A percentile compares a stretch with the other conserved stretches of the same genome.
phyloP scores from a whole-genome alignment of 2,113 vertebrate species.

The Barnardius zonarius region DNA sequence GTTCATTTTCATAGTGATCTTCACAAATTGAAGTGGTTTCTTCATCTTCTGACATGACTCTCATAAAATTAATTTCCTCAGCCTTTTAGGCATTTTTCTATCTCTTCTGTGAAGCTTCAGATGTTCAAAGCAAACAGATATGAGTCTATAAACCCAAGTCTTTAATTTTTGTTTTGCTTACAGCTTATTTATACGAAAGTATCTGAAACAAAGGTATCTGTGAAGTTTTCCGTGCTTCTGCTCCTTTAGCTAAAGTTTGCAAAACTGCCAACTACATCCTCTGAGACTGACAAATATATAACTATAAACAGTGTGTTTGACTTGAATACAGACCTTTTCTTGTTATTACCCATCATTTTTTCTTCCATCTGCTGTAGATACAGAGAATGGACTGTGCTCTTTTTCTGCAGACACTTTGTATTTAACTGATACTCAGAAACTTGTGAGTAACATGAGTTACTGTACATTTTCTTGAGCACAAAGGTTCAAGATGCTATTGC shows the following conservation, averaged over 20 bases:
- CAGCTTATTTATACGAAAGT: neutral
- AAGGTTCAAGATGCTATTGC: neutral
- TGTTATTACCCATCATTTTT: neutral
- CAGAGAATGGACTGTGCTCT: neutral
- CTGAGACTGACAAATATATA: neutral
- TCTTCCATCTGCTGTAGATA: neutral
- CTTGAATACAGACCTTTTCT: neutral
- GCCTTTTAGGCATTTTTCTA: neutral
- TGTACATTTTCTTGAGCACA: neutral
- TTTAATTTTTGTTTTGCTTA: conserved; percentile 25
- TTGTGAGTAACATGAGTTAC: neutral
- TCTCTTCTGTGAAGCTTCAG: neutral
- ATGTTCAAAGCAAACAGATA: neutral
- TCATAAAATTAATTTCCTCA: neutral
- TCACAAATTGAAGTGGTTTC: neutral
- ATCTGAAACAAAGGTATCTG: neutral
- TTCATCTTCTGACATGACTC: neutral
- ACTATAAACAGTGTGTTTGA: neutral
- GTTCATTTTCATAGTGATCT: neutral
- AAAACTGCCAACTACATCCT: neutral
- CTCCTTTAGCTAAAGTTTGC: neutral
- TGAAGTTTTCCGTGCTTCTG: neutral
- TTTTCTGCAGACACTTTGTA: neutral
- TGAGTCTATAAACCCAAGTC: neutral
- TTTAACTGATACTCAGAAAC: neutral